Evolutionary conservation across 1,140 invertebrate species (phyloP).

Genomic region (Bombus affinis): DNA sequence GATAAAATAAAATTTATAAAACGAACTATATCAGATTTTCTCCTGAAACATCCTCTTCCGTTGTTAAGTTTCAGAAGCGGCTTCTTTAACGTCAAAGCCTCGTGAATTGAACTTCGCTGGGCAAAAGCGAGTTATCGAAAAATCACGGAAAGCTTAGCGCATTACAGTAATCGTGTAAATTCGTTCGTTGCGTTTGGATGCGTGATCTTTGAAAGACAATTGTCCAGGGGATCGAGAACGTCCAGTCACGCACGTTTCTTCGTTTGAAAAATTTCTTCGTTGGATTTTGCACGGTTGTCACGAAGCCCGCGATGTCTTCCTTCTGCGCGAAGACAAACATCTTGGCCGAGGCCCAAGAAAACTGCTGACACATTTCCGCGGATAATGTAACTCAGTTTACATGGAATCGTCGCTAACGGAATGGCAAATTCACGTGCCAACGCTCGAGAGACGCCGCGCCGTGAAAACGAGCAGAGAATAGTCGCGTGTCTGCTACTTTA

Average conservation of each 20-base stretch:
- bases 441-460: slow-evolving; percentile 5
- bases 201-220: not conserved
- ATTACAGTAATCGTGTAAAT: not conserved
- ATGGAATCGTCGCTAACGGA: slow-evolving; percentile 56
- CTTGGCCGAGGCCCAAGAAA: slow-evolving; percentile 60
- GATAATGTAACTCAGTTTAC: slow-evolving; percentile 49
- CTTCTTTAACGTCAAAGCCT: too few species aligned
- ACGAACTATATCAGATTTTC: not conserved
- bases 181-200: not conserved
- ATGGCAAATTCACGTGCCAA: slow-evolving; percentile 50
- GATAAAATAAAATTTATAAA: not conserved
- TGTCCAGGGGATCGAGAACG: not conserved
- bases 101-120: not conserved
- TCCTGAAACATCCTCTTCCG: not conserved
- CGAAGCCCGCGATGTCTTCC: slow-evolving; percentile 2
- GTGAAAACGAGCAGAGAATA: slow-evolving; percentile 7
- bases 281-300: slow-evolving; percentile 23
- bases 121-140: not conserved
- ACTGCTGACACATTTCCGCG: slow-evolving; percentile 64
- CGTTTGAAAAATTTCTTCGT: not conserved
- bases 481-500: not conserved
- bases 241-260: not conserved
- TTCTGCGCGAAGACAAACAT: slow-evolving; percentile 36
- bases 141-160: not conserved
- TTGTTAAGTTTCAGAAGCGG: not conserved